Base-by-base conservation (phyloP, 2,888 invertebrate species). In the Apamea epomidion region DNA sequence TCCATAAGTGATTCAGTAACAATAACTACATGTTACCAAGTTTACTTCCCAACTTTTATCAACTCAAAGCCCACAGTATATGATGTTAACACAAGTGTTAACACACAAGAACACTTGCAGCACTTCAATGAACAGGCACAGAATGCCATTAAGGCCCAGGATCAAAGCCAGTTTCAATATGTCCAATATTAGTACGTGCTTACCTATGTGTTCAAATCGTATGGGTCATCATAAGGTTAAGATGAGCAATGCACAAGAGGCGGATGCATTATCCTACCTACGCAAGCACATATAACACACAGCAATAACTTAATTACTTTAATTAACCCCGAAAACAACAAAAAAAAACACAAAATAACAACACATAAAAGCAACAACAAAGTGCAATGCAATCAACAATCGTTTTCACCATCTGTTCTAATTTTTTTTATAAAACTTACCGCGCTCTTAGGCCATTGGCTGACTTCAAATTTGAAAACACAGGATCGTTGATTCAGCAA, bases 321-420 rank as follows among this genome's bases (percentile, higher is more conserved):
- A 58, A 45, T 69, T 4, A 42, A 4, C 7, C 16, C 12, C 51
- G 14, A 10, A 37, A 83, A 48, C 16, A 18, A 8, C 21, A 48
- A 14, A 42, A n/a, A 18, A 8, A 16, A 25, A 64, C 29, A 37
- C 12, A 42, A 73, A 45, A 62, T 29, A 70, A 37, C 29, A 73
- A 71, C 21, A 54, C 25, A 29, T n/a, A 64, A 45, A 75, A 68
- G 14, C 45, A 72, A 71, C 51, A 78, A 75, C 65, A 81, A 70
- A 68, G 79, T 70, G 58, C 81, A 86, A 69, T 79, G 64, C 32
- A 76, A 73, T 64, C 60, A 69, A 76, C 70, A 71, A 69, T 75
- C 42, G 69, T 76, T 80, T 84, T 78, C 77, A 81, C 78, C 76
- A 87, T 77, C 76, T 87, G 80, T 82, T 78, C 72, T 29, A 65